phyloP scores from a whole-genome alignment of 2,888 invertebrate species.

The Sinopyrophorus schimmeli region DNA sequence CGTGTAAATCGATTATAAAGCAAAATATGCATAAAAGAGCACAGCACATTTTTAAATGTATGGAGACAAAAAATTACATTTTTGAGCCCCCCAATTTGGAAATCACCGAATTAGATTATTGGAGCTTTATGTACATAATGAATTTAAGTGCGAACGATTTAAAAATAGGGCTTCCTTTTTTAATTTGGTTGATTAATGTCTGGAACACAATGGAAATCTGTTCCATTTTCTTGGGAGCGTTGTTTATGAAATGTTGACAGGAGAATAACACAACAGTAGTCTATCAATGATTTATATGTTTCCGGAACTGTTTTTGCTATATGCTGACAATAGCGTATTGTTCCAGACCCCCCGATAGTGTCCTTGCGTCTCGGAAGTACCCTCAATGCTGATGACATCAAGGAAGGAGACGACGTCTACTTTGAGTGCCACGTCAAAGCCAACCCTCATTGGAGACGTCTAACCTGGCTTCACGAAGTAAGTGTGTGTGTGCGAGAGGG shows the following conservation, averaged over 20 bases:
- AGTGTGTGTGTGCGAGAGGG: too few species aligned
- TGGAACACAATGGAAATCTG: constrained; percentile 24
- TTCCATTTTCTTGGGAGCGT: constrained; percentile 31
- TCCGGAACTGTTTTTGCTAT: constrained; percentile 43
- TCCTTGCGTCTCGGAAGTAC: constrained; percentile 81
- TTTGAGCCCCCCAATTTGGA: too few species aligned
- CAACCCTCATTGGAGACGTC: constrained; percentile 81
- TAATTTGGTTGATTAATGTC: constrained; percentile 28
- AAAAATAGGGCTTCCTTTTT: too few species aligned
- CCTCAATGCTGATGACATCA: constrained; percentile 83
- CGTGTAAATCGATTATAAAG: too few species aligned
- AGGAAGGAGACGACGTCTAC: constrained; percentile 90
- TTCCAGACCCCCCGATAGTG: constrained; percentile 83
- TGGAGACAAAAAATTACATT: too few species aligned
- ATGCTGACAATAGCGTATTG: constrained; percentile 41
- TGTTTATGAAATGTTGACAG: constrained; percentile 30
- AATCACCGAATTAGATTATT: too few species aligned
- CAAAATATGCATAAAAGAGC: too few species aligned
- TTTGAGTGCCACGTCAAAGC: constrained; percentile 91
- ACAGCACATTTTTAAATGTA: too few species aligned
- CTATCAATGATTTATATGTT: constrained; percentile 49
- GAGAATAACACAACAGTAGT: constrained; percentile 36
- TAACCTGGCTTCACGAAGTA: constrained; percentile 87
- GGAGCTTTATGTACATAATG: too few species aligned
- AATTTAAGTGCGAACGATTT: too few species aligned